These are phyloP conservation scores for Zaprionus vittiger DNA, from an alignment of 1,140 invertebrate species.

Conservation along the genomic window DNA sequence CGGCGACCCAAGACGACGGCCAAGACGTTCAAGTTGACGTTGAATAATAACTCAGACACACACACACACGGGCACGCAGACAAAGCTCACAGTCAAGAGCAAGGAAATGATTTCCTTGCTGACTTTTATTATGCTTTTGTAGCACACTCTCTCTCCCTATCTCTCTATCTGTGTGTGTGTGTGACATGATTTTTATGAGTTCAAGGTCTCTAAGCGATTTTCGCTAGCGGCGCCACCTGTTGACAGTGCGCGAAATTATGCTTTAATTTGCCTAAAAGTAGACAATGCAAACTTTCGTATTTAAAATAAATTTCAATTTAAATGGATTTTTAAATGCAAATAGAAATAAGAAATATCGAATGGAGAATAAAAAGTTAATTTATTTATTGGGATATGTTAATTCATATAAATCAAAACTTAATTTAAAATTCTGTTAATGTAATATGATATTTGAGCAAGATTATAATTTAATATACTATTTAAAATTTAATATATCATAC, in stretches of 20 bases:
- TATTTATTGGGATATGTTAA: not conserved
- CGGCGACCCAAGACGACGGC: conserved; percentile 31
- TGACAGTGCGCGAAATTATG: conserved; percentile 48
- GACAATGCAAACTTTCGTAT: not conserved
- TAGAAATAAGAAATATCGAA: not conserved
- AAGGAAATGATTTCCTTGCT: conserved; percentile 79
- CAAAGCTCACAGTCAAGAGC: conserved; percentile 49
- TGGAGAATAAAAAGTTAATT: not conserved
- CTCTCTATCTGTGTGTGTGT: conserved; percentile 36
- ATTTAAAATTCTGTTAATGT: not conserved
- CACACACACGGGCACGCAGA: conserved; percentile 15
- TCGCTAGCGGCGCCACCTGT: conserved; percentile 62
- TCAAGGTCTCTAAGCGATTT: conserved; percentile 76
- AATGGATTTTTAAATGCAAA: not conserved
- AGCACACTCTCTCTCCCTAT: not conserved
- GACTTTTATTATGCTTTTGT: conserved; percentile 70
- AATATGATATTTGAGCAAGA: too few relatives aligned
- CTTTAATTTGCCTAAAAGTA: conserved; percentile 47
- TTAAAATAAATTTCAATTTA: not conserved
- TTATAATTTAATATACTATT: too few relatives aligned
- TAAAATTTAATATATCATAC: too few relatives aligned
- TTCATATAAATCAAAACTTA: too few relatives aligned
- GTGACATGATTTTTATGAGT: conserved; percentile 82
- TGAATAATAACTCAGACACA: conserved; percentile 72
- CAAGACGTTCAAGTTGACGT: conserved; percentile 73